Evolutionary conservation across 2,797 vertebrate species (phyloP).

Genomic region (Tragelaphus oryx): DNA sequence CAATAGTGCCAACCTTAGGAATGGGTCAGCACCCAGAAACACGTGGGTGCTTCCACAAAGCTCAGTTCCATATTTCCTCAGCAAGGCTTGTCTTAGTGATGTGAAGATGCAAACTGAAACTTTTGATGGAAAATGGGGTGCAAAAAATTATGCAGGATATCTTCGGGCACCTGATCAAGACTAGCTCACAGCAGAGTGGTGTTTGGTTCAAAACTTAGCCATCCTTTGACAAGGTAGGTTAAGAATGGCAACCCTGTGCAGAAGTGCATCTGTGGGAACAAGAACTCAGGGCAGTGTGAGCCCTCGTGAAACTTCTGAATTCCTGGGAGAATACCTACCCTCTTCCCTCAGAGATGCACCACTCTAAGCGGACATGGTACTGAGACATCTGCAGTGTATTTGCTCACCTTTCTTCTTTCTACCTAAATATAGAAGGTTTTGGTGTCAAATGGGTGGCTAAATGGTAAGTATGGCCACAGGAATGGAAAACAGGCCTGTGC

Average conservation of each 20-base stretch:
- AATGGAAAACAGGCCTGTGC: not conserved
- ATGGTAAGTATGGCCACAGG: not conserved
- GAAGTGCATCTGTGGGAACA: not conserved
- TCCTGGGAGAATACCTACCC: fast-evolving
- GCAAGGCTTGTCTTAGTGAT: not conserved
- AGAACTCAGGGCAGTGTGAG: fast-evolving
- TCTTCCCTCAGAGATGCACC: not conserved
- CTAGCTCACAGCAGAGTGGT: not conserved
- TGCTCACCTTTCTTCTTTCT: not conserved
- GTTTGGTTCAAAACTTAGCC: not conserved
- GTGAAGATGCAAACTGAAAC: not conserved
- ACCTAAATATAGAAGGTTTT: not conserved
- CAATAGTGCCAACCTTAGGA: not conserved
- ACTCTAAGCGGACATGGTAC: not conserved
- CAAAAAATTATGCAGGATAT: not conserved
- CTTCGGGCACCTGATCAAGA: not conserved
- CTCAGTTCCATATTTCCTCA: not conserved
- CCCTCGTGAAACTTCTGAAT: not conserved
- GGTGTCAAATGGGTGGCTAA: not conserved
- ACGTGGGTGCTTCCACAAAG: not conserved
- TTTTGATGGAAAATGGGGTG: not conserved
- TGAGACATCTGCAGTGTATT: not conserved
- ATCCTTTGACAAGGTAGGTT: not conserved
- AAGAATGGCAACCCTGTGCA: not conserved
- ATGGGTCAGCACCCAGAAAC: not conserved